These are phyloP conservation scores for Alouatta palliata DNA, from an alignment of 2,113 vertebrate species.

Conservation along the genomic window DNA sequence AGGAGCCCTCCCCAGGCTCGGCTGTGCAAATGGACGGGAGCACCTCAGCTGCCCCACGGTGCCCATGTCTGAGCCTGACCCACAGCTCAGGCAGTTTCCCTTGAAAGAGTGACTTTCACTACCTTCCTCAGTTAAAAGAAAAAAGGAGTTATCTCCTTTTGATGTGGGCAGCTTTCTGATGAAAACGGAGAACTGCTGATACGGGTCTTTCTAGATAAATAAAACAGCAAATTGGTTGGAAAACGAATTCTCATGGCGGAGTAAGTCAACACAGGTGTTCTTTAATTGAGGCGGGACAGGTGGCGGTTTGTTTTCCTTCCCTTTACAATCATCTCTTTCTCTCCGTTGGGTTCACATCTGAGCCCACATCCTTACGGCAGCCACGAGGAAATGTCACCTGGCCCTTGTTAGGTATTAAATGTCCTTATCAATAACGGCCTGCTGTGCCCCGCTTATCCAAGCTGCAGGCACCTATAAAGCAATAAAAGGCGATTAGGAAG, in stretches of 20 bases:
- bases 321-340: constrained; percentile 16
- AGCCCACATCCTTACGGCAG: not conserved
- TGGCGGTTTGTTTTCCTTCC: not conserved
- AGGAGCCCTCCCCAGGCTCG: fast-evolving
- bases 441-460: constrained; percentile 6
- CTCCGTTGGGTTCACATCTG: not conserved
- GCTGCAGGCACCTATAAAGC: constrained; percentile 42
- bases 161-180: not conserved
- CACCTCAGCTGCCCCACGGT: fast-evolving
- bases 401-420: not conserved
- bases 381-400: constrained; percentile 10
- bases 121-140: not conserved
- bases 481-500: not conserved
- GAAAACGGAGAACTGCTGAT: not conserved
- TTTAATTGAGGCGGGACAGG: not conserved
- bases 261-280: constrained; percentile 64
- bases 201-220: not conserved
- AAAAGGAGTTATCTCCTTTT: not conserved
- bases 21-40: fast-evolving
- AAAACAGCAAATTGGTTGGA: fast-evolving
- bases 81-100: fast-evolving
- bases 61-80: fast-evolving
- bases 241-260: not conserved
- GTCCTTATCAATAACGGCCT: constrained; percentile 68
- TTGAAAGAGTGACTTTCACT: not conserved